phyloP scores from a whole-genome alignment of 2,797 vertebrate genomes.

The Dryobates pubescens region DNA sequence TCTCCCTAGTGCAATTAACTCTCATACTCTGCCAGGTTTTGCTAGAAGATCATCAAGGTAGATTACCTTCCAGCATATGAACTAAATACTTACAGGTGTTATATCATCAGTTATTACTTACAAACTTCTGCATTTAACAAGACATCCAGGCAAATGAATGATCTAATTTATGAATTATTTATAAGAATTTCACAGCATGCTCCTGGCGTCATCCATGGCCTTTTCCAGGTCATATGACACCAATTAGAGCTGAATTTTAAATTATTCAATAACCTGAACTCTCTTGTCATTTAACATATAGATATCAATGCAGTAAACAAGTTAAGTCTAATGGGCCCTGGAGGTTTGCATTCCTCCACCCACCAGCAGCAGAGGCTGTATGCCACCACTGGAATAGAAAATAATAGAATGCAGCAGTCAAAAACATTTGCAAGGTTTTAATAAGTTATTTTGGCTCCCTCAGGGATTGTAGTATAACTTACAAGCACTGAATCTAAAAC shows the following conservation, averaged over 20 bases:
- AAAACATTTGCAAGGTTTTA: constrained; percentile 78
- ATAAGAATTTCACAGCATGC: constrained; percentile 82
- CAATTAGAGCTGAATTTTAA: constrained; percentile 86
- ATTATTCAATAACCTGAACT: constrained; percentile 88
- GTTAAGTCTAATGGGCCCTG: constrained; percentile 84
- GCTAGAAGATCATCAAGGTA: constrained; percentile 83
- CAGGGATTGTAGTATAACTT: constrained; percentile 71
- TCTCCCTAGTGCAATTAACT: constrained; percentile 82
- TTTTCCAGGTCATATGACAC: constrained; percentile 85
- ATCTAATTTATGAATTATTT: constrained; percentile 84
- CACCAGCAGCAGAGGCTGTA: constrained; percentile 62
- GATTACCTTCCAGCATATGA: constrained; percentile 81
- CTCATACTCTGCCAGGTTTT: constrained; percentile 77
- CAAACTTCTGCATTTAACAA: constrained; percentile 83
- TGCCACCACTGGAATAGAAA: constrained; percentile 60
- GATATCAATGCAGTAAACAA: constrained; percentile 86
- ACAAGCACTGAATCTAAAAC: constrained; percentile 77
- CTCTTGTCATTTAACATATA: constrained; percentile 87
- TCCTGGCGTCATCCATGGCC: constrained; percentile 82
- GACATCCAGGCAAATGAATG: constrained; percentile 81
- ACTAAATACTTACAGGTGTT: constrained; percentile 87
- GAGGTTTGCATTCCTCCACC: constrained; percentile 74
- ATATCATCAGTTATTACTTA: constrained; percentile 83
- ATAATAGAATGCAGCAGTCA: constrained; percentile 75
- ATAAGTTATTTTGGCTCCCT: constrained; percentile 78